Evolutionary conservation across 2,113 vertebrate species (phyloP).

Genomic region (Gyps fulvus): DNA sequence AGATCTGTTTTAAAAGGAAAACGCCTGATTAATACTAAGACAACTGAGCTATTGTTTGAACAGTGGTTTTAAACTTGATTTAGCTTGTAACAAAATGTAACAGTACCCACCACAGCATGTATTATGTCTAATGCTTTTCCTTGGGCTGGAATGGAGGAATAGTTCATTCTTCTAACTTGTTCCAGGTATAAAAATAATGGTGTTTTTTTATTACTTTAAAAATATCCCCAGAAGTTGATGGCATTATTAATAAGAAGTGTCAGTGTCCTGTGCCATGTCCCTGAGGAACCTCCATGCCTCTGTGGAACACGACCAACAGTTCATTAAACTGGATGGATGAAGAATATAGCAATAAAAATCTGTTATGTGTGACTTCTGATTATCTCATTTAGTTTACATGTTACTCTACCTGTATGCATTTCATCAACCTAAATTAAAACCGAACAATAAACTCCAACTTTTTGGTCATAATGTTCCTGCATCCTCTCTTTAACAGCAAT

Average conservation of each 20-base stretch:
- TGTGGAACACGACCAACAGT: not conserved
- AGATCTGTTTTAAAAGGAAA: conserved; percentile 5
- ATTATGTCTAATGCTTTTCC: not conserved
- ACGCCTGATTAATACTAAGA: not conserved
- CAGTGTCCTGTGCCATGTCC: not conserved
- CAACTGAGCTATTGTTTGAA: not conserved
- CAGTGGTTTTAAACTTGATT: conserved; percentile 32
- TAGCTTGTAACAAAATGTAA: conserved; percentile 16
- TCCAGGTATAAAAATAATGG: not conserved
- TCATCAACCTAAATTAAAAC: not conserved
- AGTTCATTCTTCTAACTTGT: not conserved
- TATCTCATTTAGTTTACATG: not conserved
- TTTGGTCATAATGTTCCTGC: not conserved
- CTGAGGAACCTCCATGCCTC: not conserved
- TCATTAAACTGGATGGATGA: not conserved
- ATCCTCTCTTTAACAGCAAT: not conserved
- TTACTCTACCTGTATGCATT: not conserved
- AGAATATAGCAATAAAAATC: not conserved
- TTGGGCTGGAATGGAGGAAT: not conserved
- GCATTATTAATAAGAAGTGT: not conserved
- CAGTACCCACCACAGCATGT: not conserved
- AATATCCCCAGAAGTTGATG: not conserved
- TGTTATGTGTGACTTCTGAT: not conserved
- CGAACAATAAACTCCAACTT: not conserved
- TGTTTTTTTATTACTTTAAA: not conserved